Percentiles rank a stretch among this genome's conserved stretches.
phyloP scores from a whole-genome alignment of 1,140 invertebrate genomes.

The Bombus waltoni region DNA sequence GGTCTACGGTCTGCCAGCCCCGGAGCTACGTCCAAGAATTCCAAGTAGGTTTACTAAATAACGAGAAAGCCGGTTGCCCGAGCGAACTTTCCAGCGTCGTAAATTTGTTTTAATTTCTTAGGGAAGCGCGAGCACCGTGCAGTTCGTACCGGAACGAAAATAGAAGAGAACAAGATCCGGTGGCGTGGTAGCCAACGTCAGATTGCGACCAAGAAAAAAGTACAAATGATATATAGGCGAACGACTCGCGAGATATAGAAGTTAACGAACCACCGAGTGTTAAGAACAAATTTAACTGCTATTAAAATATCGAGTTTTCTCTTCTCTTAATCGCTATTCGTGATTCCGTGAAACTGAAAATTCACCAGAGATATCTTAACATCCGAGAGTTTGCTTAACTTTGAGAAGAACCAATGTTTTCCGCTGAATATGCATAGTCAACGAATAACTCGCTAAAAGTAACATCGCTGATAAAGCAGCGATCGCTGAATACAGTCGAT shows the following conservation, averaged over 20 bases:
- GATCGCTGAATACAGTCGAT: too few species aligned
- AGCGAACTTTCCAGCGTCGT: conserved; percentile 57
- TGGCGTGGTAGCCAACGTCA: not conserved
- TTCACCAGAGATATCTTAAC: too few species aligned
- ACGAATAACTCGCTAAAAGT: too few species aligned
- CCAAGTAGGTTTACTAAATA: conserved; percentile 68
- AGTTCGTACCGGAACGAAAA: conserved; percentile 42
- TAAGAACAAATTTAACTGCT: not conserved
- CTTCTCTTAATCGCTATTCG: not conserved
- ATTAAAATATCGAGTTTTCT: not conserved
- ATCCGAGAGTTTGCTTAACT: too few species aligned
- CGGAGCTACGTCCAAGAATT: conserved; percentile 57
- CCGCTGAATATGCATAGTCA: too few species aligned
- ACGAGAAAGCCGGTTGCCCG: conserved; percentile 39
- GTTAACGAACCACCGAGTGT: not conserved
- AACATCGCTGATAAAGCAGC: too few species aligned
- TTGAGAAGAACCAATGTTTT: too few species aligned
- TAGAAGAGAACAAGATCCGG: conserved; percentile 11
- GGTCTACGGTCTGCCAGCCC: conserved; percentile 27
- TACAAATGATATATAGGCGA: not conserved
- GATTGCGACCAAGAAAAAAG: conserved; percentile 1
- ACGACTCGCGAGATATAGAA: not conserved
- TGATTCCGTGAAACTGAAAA: too few species aligned
- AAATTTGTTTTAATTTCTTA: conserved; percentile 70
- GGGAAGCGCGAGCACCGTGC: not conserved